Conservation (phyloP, 2,797 vertebrate genomes). For the Distichodus sexfasciatus region DNA sequence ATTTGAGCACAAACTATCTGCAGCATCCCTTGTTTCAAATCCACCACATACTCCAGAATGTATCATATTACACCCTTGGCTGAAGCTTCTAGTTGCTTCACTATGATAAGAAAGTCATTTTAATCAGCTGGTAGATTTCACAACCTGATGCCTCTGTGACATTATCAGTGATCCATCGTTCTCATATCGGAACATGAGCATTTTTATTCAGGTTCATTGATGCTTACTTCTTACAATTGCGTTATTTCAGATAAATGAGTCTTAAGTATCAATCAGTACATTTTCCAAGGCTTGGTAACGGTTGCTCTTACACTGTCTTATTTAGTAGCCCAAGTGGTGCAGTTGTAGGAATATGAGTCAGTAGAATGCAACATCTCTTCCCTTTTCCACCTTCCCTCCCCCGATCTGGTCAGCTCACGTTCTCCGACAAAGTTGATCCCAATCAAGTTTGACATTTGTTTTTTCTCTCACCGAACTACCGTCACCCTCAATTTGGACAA, state of each 20-base stretch:
- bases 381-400: background rate
- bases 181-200: background rate
- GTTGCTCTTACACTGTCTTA: no score
- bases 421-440: background rate
- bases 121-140: background rate
- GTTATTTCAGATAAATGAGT: background rate
- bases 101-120: background rate
- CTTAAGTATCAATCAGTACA: no score
- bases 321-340: no score
- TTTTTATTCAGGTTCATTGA: background rate
- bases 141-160: background rate
- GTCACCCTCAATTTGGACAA: background rate
- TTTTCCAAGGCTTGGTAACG: no score
- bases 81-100: background rate
- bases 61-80: background rate
- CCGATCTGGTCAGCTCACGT: background rate
- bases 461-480: background rate
- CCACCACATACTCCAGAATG: background rate
- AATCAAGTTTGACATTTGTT: background rate
- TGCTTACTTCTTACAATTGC: background rate
- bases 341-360: no score
- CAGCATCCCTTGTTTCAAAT: background rate
- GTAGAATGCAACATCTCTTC: background rate
- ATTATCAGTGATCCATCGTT: background rate
- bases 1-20: background rate